Evolutionary conservation across 2,113 vertebrate genomes (phyloP).

Genomic region (Lampris megalopsis): DNA sequence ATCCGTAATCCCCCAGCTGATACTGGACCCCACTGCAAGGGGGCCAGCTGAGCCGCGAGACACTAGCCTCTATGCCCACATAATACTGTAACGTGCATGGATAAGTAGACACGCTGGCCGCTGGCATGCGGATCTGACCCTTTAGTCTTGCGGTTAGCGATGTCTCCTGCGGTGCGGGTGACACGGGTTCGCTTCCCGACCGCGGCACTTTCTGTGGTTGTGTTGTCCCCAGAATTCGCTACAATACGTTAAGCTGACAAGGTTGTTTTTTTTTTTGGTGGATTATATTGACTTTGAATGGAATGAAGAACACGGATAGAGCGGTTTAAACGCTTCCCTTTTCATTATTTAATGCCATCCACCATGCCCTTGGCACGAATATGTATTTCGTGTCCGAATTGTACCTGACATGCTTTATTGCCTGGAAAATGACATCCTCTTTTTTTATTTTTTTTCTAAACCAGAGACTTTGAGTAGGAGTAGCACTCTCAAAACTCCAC

Average conservation of each 20-base stretch:
- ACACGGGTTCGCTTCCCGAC: no score
- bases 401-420: constrained; percentile 25
- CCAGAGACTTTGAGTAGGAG: neutral
- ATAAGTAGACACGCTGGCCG: no score
- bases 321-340: constrained; percentile 20
- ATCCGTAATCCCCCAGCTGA: neutral
- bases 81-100: no score
- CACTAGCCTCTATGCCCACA: no score
- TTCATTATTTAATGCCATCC: constrained; percentile 44
- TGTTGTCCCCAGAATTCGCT: no score
- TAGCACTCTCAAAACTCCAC: neutral
- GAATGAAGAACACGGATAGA: constrained; percentile 12
- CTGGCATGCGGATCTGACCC: no score
- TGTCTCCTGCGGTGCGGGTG: no score
- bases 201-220: no score
- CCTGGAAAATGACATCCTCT: constrained; percentile 25
- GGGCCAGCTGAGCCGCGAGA: neutral
- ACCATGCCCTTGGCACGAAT: constrained; percentile 12
- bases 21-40: neutral
- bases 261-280: neutral
- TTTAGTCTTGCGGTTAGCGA: no score
- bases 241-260: neutral
- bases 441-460: neutral
- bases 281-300: constrained; percentile 11
- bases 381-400: constrained; percentile 23